A percentile compares a stretch with the other conserved stretches of the same genome.
phyloP scores from a whole-genome alignment of 2,888 invertebrate genomes.

The Apotomis betuletana region DNA sequence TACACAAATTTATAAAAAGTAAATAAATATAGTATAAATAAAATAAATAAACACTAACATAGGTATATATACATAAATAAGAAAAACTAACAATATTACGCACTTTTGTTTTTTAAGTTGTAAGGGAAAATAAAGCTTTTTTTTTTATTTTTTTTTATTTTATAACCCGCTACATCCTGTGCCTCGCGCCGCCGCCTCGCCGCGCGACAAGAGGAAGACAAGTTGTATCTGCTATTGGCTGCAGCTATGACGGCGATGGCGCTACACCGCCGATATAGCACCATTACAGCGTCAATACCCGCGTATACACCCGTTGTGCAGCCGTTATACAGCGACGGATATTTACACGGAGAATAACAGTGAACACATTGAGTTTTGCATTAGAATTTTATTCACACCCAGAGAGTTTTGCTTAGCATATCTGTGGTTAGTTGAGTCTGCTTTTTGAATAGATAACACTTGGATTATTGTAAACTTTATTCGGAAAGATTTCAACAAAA shows the following conservation, averaged over 20 bases:
- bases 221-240: slow-evolving; percentile 38
- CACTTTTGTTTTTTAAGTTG: too few relatives aligned
- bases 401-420: not conserved
- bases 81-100: too few relatives aligned
- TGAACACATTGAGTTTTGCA: slow-evolving; percentile 14
- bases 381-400: slow-evolving; percentile 2
- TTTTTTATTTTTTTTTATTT: too few relatives aligned
- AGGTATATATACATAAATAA: too few relatives aligned
- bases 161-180: not conserved
- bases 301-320: not conserved
- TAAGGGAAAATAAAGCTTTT: too few relatives aligned
- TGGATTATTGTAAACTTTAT: too few relatives aligned
- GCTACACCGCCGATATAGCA: slow-evolving; percentile 12
- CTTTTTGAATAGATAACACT: not conserved
- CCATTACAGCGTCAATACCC: slow-evolving; percentile 7
- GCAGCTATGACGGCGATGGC: slow-evolving; percentile 21
- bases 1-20: too few relatives aligned
- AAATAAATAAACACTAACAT: too few relatives aligned
- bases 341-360: not conserved
- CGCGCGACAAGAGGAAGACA: slow-evolving; percentile 37
- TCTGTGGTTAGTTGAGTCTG: not conserved
- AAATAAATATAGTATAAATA: too few relatives aligned
- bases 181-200: slow-evolving; percentile 5
- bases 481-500: too few relatives aligned
- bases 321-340: not conserved